These are phyloP conservation scores for Aplysina aerophoba DNA, from an alignment of 37 sponge, comb jelly and placozoan species.

Conservation along the genomic window DNA sequence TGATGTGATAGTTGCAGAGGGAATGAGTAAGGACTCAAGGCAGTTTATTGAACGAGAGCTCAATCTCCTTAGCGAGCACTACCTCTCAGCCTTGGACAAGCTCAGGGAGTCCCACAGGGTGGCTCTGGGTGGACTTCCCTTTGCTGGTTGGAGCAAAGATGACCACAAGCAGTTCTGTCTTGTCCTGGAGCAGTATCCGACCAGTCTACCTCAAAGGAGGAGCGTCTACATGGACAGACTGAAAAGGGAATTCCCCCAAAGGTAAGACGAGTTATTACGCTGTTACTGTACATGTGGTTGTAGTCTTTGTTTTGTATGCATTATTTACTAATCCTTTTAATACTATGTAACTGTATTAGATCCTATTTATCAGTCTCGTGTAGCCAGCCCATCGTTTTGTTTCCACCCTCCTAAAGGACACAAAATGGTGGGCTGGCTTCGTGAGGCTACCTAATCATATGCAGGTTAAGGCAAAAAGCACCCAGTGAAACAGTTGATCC, in stretches of 20 bases:
- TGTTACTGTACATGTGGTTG: no score
- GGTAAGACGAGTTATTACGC: conserved; percentile 39
- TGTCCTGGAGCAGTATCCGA: conserved; percentile 66
- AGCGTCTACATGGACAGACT: conserved; percentile 59
- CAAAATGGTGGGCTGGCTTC: no score
- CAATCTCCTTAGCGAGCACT: conserved; percentile 24
- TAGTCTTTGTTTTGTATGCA: no score
- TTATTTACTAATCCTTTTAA: no score
- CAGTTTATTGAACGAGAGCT: conserved; percentile 40
- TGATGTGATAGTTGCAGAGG: conserved; percentile 2
- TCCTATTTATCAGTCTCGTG: no score
- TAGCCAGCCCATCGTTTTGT: no score
- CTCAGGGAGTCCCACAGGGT: conserved; percentile 18
- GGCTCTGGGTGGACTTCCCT: neutral
- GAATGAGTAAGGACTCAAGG: conserved; percentile 27
- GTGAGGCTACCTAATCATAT: no score
- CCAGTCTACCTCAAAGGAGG: conserved; percentile 26
- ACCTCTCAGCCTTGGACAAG: neutral
- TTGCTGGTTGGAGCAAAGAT: conserved; percentile 56
- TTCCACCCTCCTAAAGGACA: no score
- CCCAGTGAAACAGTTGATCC: no score
- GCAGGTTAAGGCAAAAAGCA: no score
- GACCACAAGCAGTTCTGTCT: conserved; percentile 36
- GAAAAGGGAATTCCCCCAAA: conserved; percentile 62
- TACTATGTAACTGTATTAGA: no score